Conservation (phyloP, 1,140 invertebrate genomes). For the Drosophila simulans region DNA sequence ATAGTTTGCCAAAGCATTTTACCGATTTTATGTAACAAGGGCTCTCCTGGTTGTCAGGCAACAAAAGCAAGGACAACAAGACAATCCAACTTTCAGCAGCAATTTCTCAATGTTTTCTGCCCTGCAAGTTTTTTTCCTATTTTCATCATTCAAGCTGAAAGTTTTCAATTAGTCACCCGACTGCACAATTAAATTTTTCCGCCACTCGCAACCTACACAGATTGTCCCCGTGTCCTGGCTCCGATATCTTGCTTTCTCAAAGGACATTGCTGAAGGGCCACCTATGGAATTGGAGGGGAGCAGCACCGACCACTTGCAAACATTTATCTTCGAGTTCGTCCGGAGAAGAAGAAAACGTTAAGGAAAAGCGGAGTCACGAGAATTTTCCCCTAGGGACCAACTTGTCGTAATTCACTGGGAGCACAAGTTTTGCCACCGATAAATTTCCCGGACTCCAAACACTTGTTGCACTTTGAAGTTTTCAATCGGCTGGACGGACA, state of each 20-base stretch:
- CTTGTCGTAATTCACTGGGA: conserved; percentile 79
- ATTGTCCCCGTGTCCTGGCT: conserved; percentile 7
- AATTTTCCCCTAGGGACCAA: conserved; percentile 34
- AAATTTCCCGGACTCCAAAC: conserved; percentile 67
- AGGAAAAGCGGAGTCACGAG: conserved; percentile 15
- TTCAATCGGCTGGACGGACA: conserved; percentile 24
- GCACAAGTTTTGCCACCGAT: conserved; percentile 70
- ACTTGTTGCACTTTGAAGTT: conserved; percentile 68
- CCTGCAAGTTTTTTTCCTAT: conserved; percentile 55
- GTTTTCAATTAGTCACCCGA: conserved; percentile 79
- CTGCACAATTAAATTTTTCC: conserved; percentile 73
- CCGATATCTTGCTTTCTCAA: conserved; percentile 16
- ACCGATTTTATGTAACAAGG: conserved; percentile 11
- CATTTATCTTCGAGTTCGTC: conserved; percentile 67
- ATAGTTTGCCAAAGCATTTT: conserved; percentile 28
- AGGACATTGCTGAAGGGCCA: conserved; percentile 19
- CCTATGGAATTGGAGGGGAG: conserved; percentile 19
- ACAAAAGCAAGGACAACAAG: conserved; percentile 17
- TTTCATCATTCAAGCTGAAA: conserved; percentile 64
- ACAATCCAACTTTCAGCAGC: conserved; percentile 54
- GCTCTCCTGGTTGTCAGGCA: conserved; percentile 17
- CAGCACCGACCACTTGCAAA: conserved; percentile 37
- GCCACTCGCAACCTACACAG: conserved; percentile 7
- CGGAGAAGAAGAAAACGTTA: conserved; percentile 33
- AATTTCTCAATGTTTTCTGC: conserved; percentile 33